These are phyloP conservation scores for Periphyllus acericola DNA, from an alignment of 2,888 invertebrate species.

Conservation along the genomic window DNA sequence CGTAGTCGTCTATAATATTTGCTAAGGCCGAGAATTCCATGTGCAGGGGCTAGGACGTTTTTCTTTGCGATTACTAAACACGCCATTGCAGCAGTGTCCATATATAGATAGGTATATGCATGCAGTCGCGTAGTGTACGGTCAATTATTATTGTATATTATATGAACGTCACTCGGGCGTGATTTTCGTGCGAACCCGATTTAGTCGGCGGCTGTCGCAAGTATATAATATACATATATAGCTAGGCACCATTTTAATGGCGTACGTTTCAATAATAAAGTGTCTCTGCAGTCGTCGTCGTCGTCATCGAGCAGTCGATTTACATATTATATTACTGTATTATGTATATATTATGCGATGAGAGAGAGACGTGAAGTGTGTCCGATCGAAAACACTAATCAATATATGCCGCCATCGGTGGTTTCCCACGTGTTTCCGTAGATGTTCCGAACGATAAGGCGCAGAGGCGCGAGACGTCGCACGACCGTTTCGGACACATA, in stretches of 20 bases:
- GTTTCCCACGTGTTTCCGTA: not conserved
- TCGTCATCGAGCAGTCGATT: not conserved
- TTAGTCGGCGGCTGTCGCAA: not conserved
- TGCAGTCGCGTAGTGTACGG: not conserved
- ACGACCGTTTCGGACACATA: not conserved
- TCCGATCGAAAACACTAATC: slow-evolving; percentile 17
- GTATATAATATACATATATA: not conserved
- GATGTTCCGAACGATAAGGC: not conserved
- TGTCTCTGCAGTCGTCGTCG: not conserved
- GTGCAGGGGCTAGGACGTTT: too few relatives aligned
- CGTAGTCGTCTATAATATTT: too few relatives aligned
- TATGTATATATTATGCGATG: not conserved
- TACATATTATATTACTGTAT: not conserved
- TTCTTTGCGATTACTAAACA: too few relatives aligned
- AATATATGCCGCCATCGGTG: slow-evolving; percentile 1
- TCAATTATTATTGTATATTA: not conserved
- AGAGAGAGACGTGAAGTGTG: not conserved
- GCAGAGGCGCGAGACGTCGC: not conserved
- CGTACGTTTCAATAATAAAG: not conserved
- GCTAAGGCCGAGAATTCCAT: too few relatives aligned
- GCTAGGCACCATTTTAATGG: not conserved
- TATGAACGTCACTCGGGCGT: not conserved
- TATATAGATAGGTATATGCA: too few relatives aligned
- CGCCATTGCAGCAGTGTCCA: too few relatives aligned
- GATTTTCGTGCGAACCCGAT: not conserved